Base-by-base conservation (phyloP, 2,113 vertebrate genomes). In the Cyphomyrus discorhynchus region DNA sequence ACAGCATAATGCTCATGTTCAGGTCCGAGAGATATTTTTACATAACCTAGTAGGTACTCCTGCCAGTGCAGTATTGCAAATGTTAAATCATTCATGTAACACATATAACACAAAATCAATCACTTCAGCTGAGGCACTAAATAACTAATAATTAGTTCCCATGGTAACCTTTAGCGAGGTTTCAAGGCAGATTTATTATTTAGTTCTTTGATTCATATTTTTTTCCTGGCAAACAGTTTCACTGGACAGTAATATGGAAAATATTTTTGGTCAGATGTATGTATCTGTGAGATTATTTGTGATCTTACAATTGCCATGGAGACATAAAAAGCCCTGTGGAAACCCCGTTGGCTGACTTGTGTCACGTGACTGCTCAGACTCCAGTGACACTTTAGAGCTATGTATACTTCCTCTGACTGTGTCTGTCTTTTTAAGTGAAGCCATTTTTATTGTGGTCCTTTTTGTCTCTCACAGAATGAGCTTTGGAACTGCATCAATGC, bases 401-500 rank as follows among this genome's bases (percentile, higher is more conserved):
- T 39, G 35, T 35, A 17, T 0, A 39, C 31, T 21, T 46, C 42
- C 42, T 83, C 31, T 45, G 80, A n/a, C 42, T 45, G 24, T 47
- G 74, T 42, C 35, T 80, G 27, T 80, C 13, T 42, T n/a, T 82
- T 42, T 45, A 19, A 42, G 3, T 27, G n/a, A 46, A 42, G 21
- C 42, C 19, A 21, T 24, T 47, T 47, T 84, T 5, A 84, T 47
- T 89, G 31, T 31, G 17, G 9, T 39, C 24, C 4, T 89, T 84
- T 42, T 74, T 70, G 86, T 88, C 3, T 90, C 91, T 94, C 89
- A 91, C 92, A 99, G 98, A 97, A 95, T 94, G 98, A 98, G 90
- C 96, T 99, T 90, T 99, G 98, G 98, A 93, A 91, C 93, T 99
- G 98, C 95, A 98, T 99, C 96, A 99, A 99, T 95, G 97, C 98